phyloP scores from a whole-genome alignment of 2,888 invertebrate genomes.

The Trachelus troglodyta region DNA sequence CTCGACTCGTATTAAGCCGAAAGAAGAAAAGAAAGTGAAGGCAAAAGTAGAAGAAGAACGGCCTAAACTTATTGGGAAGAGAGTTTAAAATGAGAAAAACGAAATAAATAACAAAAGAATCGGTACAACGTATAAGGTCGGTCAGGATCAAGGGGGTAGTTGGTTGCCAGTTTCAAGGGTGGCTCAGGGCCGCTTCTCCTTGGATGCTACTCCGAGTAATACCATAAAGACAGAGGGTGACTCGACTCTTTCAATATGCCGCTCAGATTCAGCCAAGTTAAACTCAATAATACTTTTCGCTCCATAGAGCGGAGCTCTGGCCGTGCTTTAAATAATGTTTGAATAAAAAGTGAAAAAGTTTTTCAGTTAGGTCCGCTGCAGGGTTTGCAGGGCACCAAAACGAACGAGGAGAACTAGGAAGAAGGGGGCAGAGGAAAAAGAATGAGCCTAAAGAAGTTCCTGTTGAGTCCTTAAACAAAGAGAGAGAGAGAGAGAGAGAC shows the following conservation, averaged over 20 bases:
- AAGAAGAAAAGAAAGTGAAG: too few relatives aligned
- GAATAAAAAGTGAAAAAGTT: conserved; percentile 41
- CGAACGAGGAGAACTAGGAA: conserved; percentile 6
- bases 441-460: too few relatives aligned
- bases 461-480: too few relatives aligned
- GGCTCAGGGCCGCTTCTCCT: neutral
- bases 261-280: conserved; percentile 9
- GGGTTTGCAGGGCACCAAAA: neutral
- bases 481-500: neutral
- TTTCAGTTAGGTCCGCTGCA: conserved; percentile 29
- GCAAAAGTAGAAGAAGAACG: too few relatives aligned
- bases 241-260: conserved; percentile 6
- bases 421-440: conserved; percentile 3
- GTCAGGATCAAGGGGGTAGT: too few relatives aligned
- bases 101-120: too few relatives aligned
- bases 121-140: too few relatives aligned
- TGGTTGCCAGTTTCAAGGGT: too few relatives aligned
- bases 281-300: conserved; percentile 31
- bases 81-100: too few relatives aligned
- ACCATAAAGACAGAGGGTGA: too few relatives aligned
- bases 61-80: neutral
- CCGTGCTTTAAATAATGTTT: conserved; percentile 39
- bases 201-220: conserved; percentile 6
- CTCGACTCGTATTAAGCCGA: neutral
- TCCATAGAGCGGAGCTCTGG: neutral